These are phyloP conservation scores for Neofelis nebulosa DNA, from an alignment of 2,113 vertebrate species.

Conservation along the genomic window DNA sequence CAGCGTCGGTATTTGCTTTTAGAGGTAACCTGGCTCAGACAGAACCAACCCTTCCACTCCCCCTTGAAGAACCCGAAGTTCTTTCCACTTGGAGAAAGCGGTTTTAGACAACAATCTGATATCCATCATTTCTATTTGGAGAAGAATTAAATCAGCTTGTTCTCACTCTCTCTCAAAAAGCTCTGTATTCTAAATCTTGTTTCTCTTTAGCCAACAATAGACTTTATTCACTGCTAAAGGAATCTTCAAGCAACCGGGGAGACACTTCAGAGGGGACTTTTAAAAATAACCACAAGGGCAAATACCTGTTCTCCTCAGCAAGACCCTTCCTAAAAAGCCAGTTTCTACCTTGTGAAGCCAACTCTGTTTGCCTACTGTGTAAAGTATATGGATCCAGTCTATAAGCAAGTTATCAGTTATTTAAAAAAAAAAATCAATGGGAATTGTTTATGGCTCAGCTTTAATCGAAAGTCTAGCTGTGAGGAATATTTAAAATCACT, in stretches of 20 bases:
- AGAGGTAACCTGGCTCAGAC: not conserved
- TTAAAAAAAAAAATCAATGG: not conserved
- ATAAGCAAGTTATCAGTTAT: not conserved
- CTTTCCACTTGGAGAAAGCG: not conserved
- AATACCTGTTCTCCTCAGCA: not conserved
- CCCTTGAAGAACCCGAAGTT: not conserved
- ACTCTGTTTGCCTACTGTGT: not conserved
- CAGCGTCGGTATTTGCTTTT: not conserved
- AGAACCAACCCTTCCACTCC: not conserved
- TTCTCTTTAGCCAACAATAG: not conserved
- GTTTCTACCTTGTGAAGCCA: not conserved
- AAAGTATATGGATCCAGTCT: not conserved
- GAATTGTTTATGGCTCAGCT: not conserved
- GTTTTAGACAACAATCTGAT: not conserved
- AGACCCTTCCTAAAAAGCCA: not conserved
- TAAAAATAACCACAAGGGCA: not conserved
- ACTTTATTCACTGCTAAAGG: not conserved
- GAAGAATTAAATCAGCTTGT: not conserved
- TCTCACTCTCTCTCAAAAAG: not conserved
- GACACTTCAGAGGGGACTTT: not conserved
- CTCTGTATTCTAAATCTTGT: not conserved
- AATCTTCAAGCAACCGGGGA: not conserved
- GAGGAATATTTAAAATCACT: slow-evolving; percentile 1
- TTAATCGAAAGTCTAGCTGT: not conserved
- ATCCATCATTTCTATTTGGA: not conserved